phyloP scores from a whole-genome alignment of 1,140 invertebrate species.

The Meloidogyne chitwoodi region DNA sequence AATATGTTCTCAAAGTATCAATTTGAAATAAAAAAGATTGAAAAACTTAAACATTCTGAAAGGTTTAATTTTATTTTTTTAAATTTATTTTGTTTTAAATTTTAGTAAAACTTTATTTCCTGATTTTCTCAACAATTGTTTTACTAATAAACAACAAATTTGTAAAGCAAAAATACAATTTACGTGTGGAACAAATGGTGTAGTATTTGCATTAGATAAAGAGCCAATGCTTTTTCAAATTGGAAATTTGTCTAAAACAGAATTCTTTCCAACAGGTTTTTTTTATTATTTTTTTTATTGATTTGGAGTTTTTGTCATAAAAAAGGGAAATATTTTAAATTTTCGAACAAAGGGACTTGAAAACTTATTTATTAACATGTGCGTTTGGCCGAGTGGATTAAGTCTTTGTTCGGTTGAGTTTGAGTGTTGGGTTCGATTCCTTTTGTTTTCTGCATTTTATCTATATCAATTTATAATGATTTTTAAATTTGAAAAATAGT shows the following conservation, averaged over 20 bases:
- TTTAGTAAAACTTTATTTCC: constrained; percentile 2
- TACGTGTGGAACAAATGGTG: not conserved
- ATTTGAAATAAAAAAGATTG: not conserved
- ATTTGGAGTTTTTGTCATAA: too few relatives aligned
- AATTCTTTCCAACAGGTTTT: constrained; percentile 9
- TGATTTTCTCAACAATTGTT: not conserved
- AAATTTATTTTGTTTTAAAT: too few relatives aligned
- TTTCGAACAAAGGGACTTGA: not conserved
- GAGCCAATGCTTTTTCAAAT: constrained; percentile 7
- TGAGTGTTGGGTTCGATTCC: too few relatives aligned
- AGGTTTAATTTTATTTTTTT: not conserved
- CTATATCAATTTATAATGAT: too few relatives aligned
- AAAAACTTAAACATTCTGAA: not conserved
- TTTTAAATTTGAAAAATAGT: too few relatives aligned
- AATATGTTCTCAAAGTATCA: not conserved
- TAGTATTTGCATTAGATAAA: not conserved
- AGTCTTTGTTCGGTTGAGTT: too few relatives aligned
- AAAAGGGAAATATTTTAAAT: not conserved
- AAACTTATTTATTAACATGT: not conserved
- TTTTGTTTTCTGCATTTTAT: too few relatives aligned
- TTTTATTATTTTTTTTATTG: too few relatives aligned
- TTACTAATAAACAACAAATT: constrained; percentile 16
- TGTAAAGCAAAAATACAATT: not conserved
- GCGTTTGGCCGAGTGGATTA: too few relatives aligned
- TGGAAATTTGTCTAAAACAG: not conserved